A percentile compares a stretch with the other conserved stretches of the same genome.
Evolutionary conservation across 2,888 invertebrate genomes (phyloP).

Genomic region (Dusona sp.): DNA sequence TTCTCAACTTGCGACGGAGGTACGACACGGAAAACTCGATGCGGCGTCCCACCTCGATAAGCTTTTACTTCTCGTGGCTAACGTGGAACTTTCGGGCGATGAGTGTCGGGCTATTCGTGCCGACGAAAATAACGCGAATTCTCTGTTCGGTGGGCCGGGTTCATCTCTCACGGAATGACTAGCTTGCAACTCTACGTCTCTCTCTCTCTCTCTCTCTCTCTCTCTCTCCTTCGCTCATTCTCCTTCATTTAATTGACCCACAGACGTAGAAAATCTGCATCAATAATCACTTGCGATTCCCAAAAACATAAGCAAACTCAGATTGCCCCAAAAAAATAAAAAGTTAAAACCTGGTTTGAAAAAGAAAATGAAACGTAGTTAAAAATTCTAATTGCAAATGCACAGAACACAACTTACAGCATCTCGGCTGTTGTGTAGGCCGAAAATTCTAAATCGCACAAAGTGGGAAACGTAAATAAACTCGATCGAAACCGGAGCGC

Average conservation of each 20-base stretch:
- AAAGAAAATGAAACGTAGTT: not conserved
- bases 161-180: slow-evolving; percentile 68
- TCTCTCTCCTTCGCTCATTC: slow-evolving; percentile 25
- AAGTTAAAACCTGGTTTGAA: not conserved
- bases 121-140: slow-evolving; percentile 84
- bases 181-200: slow-evolving; percentile 69
- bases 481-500: slow-evolving; percentile 3
- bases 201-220: slow-evolving; percentile 29
- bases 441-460: not conserved
- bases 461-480: slow-evolving; percentile 53
- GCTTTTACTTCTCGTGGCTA: slow-evolving; percentile 44
- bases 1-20: slow-evolving; percentile 71
- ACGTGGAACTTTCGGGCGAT: slow-evolving; percentile 50
- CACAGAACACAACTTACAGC: no score
- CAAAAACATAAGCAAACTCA: not conserved
- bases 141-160: slow-evolving; percentile 76
- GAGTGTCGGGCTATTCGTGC: slow-evolving; percentile 81
- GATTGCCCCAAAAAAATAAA: not conserved
- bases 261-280: slow-evolving; percentile 10
- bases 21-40: slow-evolving; percentile 70
- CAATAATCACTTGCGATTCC: slow-evolving; percentile 16
- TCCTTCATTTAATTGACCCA: slow-evolving; percentile 50
- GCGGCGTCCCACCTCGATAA: slow-evolving; percentile 70
- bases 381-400: not conserved
- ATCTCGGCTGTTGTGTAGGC: no score